Evolutionary conservation across 2,113 vertebrate species (phyloP).

Genomic region (Nothoprocta perdicaria): DNA sequence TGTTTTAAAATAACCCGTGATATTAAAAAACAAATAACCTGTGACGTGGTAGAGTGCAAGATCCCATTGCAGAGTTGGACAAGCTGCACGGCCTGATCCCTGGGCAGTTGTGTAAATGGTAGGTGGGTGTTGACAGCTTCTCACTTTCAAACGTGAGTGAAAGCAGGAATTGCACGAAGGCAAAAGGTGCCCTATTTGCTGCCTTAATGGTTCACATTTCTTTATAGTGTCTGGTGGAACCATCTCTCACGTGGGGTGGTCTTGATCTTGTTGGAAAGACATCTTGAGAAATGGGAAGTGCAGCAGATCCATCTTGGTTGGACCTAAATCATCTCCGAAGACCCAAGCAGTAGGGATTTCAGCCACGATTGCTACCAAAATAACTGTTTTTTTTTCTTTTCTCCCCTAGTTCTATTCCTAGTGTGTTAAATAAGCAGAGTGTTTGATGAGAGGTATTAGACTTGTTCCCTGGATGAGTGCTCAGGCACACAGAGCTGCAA

Average conservation of each 20-base stretch:
- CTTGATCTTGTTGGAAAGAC: background rate
- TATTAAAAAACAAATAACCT: background rate
- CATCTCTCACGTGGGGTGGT: background rate
- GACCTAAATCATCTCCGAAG: background rate
- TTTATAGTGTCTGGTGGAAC: background rate
- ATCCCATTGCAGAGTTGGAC: conserved; percentile 4
- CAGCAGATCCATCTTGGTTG: background rate
- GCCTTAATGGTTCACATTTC: background rate
- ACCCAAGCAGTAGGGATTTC: background rate
- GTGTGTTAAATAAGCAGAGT: background rate
- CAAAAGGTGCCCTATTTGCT: background rate
- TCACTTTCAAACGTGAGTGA: background rate
- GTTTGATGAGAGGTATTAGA: background rate
- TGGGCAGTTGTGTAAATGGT: background rate
- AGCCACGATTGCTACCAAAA: background rate
- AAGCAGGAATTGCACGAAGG: background rate
- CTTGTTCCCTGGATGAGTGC: too few species aligned
- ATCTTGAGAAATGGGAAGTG: background rate
- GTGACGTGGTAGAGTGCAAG: background rate
- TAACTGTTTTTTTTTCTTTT: too few species aligned
- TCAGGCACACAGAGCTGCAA: background rate
- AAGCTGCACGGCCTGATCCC: background rate
- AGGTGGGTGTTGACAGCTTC: background rate
- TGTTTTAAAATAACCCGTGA: background rate
- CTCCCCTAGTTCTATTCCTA: background rate